Evolutionary conservation across 2,797 vertebrate genomes (phyloP).

Genomic region (Fundulus diaphanus): DNA sequence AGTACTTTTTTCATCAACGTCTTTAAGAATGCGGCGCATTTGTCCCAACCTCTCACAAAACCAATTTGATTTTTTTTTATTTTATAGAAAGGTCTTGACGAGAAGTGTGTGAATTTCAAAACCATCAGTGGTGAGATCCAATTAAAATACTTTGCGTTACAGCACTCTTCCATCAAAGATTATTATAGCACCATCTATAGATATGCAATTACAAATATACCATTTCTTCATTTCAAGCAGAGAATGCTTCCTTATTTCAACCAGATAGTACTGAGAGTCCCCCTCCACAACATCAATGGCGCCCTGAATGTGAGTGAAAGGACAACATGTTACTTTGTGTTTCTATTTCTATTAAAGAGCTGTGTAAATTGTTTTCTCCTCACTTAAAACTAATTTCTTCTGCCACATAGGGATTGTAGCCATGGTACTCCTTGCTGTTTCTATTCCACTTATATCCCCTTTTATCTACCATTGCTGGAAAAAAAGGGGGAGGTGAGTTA

Average conservation of each 20-base stretch:
- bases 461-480: not conserved
- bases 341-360: not conserved
- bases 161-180: not conserved
- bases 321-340: not conserved
- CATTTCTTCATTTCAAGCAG: slow-evolving; percentile 16
- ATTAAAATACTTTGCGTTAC: not conserved
- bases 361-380: not conserved
- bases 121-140: slow-evolving; percentile 5
- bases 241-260: not conserved
- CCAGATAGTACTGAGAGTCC: not conserved
- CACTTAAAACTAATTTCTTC: not conserved
- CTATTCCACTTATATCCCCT: fast-evolving
- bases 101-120: not conserved
- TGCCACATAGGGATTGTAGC: not conserved
- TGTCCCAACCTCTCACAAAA: not conserved
- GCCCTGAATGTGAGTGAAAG: not conserved
- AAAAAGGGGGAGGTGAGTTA: slow-evolving; percentile 22
- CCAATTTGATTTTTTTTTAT: not conserved
- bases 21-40: not conserved
- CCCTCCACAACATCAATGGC: fast-evolving
- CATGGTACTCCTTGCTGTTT: fast-evolving
- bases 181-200: not conserved
- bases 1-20: not conserved
- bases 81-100: not conserved
- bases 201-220: not conserved